Percentiles rank a stretch among this genome's conserved stretches.
phyloP scores from a whole-genome alignment of 1,140 invertebrate species.

The Orussus abietinus region DNA sequence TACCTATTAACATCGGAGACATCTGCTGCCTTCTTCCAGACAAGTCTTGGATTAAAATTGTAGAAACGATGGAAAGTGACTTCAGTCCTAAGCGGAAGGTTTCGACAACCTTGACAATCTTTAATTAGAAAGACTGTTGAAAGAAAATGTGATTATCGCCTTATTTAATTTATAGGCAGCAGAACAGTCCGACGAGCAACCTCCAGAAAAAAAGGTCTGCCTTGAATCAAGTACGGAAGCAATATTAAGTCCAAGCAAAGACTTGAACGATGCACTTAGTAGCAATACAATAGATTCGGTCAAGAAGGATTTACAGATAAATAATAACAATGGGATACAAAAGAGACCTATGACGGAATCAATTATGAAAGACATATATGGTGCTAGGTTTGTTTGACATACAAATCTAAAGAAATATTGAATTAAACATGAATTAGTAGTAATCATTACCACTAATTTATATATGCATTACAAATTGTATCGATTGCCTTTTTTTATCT shows the following conservation, averaged over 20 bases:
- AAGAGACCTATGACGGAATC: background rate
- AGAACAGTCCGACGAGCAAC: conserved; percentile 11
- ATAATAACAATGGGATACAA: background rate
- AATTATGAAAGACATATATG: background rate
- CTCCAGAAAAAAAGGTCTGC: conserved; percentile 21
- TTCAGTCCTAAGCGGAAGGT: conserved; percentile 21
- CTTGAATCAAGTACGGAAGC: conserved; percentile 5
- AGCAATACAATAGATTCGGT: conserved; percentile 1
- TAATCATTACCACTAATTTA: no score
- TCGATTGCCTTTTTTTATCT: no score
- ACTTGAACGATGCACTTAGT: conserved; percentile 2
- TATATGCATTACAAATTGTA: no score
- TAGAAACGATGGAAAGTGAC: conserved; percentile 17
- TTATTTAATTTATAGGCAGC: conserved; percentile 18
- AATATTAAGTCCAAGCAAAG: background rate
- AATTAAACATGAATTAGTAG: background rate
- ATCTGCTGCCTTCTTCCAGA: conserved; percentile 23
- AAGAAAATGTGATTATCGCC: background rate
- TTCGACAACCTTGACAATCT: conserved; percentile 19
- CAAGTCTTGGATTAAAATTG: conserved; percentile 32
- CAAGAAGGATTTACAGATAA: background rate
- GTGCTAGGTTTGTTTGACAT: background rate
- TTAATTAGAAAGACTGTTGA: background rate
- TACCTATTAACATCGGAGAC: conserved; percentile 25
- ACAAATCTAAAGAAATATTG: background rate